Conservation (phyloP, 2,888 invertebrate genomes). For the Agrilus biguttatus region DNA sequence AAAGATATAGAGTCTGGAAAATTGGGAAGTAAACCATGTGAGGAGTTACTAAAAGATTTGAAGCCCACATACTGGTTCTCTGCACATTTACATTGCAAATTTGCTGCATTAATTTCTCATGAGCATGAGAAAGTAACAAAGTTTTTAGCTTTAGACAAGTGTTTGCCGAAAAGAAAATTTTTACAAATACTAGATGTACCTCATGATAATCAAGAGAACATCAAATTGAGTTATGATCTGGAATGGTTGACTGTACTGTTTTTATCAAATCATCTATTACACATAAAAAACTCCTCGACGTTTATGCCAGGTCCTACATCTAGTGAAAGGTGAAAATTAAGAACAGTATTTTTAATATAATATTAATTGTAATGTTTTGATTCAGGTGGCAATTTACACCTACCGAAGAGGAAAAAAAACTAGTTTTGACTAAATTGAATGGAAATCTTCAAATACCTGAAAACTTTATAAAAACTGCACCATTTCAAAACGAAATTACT, state of each 20-base stretch:
- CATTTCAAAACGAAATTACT: constrained; percentile 29
- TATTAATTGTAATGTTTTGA: constrained; percentile 6
- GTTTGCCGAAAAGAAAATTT: constrained; percentile 76
- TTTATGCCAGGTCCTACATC: constrained; percentile 75
- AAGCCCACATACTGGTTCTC: constrained; percentile 92
- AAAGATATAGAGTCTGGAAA: constrained; percentile 67
- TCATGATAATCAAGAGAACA: constrained; percentile 39
- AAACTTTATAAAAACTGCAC: constrained; percentile 66
- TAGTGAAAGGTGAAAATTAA: constrained; percentile 41
- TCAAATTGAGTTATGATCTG: constrained; percentile 61
- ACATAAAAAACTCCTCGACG: constrained; percentile 48
- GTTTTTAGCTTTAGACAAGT: constrained; percentile 94
- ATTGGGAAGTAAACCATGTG: constrained; percentile 79
- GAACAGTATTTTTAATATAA: not conserved
- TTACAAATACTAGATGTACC: constrained; percentile 62
- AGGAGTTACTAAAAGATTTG: constrained; percentile 64
- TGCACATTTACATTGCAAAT: constrained; percentile 94
- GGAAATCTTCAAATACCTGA: constrained; percentile 55
- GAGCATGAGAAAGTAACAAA: constrained; percentile 48
- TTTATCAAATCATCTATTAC: constrained; percentile 77
- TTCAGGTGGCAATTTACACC: constrained; percentile 60
- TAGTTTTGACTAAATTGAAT: constrained; percentile 47
- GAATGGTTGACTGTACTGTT: constrained; percentile 87
- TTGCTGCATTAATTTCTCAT: constrained; percentile 77
- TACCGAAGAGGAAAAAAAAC: constrained; percentile 55